Evolutionary conservation across 1,140 invertebrate species (phyloP).

Genomic region (Rhopalosiphum padi): DNA sequence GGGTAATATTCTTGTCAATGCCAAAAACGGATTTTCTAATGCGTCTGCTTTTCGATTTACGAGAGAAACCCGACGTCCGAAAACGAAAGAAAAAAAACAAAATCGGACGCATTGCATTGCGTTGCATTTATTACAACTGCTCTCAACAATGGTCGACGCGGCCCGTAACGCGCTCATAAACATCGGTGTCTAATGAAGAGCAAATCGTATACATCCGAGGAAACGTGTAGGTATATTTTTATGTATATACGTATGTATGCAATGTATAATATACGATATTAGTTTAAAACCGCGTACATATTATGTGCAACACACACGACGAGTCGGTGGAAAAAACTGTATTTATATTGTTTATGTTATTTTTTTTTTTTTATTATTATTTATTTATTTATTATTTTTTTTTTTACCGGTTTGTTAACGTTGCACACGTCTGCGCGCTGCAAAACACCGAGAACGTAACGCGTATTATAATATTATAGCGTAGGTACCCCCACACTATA

Average conservation of each 20-base stretch:
- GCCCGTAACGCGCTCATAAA: neutral
- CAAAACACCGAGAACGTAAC: neutral
- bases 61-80: constrained; percentile 17
- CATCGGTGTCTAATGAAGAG: neutral
- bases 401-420: neutral
- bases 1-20: constrained; percentile 56
- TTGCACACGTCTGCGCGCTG: neutral
- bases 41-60: constrained; percentile 43
- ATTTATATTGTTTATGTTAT: neutral
- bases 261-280: neutral
- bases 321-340: neutral
- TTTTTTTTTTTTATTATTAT: neutral
- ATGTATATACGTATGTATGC: neutral
- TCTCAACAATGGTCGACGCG: neutral
- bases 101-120: neutral
- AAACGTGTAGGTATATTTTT: neutral
- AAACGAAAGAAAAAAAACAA: neutral
- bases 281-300: neutral
- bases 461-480: neutral
- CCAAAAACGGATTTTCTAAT: constrained; percentile 54
- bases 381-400: neutral
- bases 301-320: neutral
- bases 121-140: neutral
- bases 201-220: neutral
- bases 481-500: neutral